phyloP scores from a whole-genome alignment of 2,797 vertebrate species.

The Uromys caudimaculatus region DNA sequence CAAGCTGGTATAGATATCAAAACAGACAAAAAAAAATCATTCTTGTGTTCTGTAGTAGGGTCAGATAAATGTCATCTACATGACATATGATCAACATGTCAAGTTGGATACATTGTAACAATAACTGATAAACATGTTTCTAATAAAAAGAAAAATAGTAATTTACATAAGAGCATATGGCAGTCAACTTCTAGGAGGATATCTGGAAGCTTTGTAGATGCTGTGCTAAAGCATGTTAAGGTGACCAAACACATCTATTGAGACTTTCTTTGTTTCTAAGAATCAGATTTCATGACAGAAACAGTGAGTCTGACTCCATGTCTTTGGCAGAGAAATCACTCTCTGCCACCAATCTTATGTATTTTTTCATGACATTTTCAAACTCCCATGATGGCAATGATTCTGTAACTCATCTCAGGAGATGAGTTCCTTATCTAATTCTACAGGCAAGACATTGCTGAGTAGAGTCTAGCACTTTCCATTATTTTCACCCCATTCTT shows the following conservation, averaged over 20 bases:
- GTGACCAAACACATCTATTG: background rate
- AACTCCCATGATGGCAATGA: constrained; percentile 56
- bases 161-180: background rate
- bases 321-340: background rate
- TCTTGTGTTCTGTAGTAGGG: background rate
- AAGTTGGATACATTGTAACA: constrained; percentile 2
- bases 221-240: background rate
- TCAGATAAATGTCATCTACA: background rate
- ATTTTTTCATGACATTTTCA: constrained; percentile 66
- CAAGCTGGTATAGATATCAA: background rate
- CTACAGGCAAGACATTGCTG: constrained; percentile 53
- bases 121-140: background rate
- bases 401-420: constrained; percentile 52
- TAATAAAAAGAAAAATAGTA: background rate
- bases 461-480: constrained; percentile 55
- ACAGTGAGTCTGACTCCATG: background rate
- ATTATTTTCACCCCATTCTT: constrained; percentile 75
- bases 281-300: background rate
- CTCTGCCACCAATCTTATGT: constrained; percentile 20
- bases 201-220: constrained; percentile 2
- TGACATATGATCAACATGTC: background rate
- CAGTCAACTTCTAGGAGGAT: background rate
- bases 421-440: constrained; percentile 46
- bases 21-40: background rate
- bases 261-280: background rate